Conservation (phyloP, 2,113 vertebrate genomes). For the Lampris incognitus region DNA sequence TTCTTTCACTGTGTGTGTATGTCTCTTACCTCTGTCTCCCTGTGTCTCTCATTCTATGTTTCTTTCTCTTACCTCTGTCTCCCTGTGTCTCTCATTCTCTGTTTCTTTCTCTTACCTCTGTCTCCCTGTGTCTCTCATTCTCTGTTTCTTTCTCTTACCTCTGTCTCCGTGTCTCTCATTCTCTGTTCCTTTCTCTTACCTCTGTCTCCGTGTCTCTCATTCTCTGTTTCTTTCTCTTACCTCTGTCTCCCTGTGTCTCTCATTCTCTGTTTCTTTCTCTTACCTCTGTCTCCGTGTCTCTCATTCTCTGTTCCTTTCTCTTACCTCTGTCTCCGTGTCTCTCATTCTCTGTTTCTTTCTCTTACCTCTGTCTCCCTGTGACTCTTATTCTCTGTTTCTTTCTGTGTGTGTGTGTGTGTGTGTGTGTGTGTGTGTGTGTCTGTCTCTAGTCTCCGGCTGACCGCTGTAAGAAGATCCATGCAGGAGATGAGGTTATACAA, state of each 20-base stretch:
- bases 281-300: slow-evolving; percentile 16
- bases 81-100: not conserved
- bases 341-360: slow-evolving; percentile 23
- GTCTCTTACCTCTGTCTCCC: too few species aligned
- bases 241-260: slow-evolving; percentile 47
- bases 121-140: not conserved
- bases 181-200: not conserved
- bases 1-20: too few species aligned
- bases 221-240: not conserved
- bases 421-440: not conserved
- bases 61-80: too few species aligned
- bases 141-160: not conserved
- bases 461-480: slow-evolving; percentile 97
- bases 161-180: slow-evolving; percentile 17
- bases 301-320: not conserved
- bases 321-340: slow-evolving; percentile 50
- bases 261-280: slow-evolving; percentile 36
- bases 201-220: slow-evolving; percentile 60
- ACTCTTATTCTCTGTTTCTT: slow-evolving; percentile 63
- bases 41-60: too few species aligned
- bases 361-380: not conserved
- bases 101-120: not conserved
- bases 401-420: too few species aligned
- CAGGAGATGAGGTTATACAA: slow-evolving; percentile 87
- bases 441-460: slow-evolving; percentile 91